A percentile compares a stretch with the other conserved stretches of the same genome.
Evolutionary conservation across 2,797 vertebrate genomes (phyloP).

Genomic region (Sebastolobus altivelis): DNA sequence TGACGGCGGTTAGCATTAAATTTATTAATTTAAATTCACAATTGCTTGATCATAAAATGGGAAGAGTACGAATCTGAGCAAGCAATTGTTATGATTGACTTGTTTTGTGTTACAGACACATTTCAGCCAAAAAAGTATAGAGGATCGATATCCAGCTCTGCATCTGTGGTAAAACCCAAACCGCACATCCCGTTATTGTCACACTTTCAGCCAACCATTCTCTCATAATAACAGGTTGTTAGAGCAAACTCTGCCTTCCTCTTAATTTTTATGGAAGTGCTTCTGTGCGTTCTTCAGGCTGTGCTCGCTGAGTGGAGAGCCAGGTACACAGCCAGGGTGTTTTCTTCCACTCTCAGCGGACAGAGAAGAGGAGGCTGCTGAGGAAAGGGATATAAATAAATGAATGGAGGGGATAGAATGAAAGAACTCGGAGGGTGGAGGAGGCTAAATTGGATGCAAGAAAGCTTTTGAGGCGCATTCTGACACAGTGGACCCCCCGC

Average conservation of each 20-base stretch:
- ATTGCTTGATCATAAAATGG: not conserved
- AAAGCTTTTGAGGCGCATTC: conserved; percentile 65
- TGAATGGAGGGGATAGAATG: conserved; percentile 60
- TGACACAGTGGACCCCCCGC: conserved; percentile 65
- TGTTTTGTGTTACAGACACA: not conserved
- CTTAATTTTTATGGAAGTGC: conserved; percentile 13
- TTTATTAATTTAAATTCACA: not conserved
- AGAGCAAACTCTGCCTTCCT: conserved; percentile 23
- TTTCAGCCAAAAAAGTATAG: too few species aligned
- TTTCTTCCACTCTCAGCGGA: conserved; percentile 39
- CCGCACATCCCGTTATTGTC: not conserved
- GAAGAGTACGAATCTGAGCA: not conserved
- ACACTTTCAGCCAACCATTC: not conserved
- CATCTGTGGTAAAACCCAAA: not conserved
- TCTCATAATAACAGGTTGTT: conserved; percentile 17
- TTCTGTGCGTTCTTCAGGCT: conserved; percentile 37
- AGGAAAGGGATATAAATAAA: conserved; percentile 81
- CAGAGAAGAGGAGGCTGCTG: conserved; percentile 37
- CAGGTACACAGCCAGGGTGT: conserved; percentile 43
- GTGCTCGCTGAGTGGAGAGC: conserved; percentile 48
- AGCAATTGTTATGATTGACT: not conserved
- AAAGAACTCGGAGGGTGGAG: conserved; percentile 51
- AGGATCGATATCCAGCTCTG: conserved; percentile 3
- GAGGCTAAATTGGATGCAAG: conserved; percentile 66
- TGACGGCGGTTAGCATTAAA: not conserved